Evolutionary conservation across 2,888 invertebrate species (phyloP).

Genomic region (Ichneumoninae sp.): DNA sequence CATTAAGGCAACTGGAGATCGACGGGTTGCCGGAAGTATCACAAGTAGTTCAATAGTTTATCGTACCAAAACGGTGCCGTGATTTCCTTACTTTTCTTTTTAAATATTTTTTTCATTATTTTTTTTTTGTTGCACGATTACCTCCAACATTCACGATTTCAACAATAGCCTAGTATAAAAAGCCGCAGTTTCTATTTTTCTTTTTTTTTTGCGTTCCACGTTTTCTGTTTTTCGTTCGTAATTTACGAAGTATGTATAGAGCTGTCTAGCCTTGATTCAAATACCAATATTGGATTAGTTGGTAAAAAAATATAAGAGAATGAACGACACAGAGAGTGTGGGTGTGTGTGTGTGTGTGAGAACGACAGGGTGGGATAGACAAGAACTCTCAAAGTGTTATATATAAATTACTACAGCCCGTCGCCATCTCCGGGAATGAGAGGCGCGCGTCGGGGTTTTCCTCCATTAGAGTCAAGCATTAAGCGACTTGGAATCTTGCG

Average conservation of each 20-base stretch:
- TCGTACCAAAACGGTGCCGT: constrained; percentile 55
- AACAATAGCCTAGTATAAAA: constrained; percentile 61
- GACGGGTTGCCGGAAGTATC: constrained; percentile 70
- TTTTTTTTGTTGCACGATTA: constrained; percentile 1
- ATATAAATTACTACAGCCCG: constrained; percentile 59
- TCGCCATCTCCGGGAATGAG: constrained; percentile 58
- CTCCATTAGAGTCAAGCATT: constrained; percentile 60
- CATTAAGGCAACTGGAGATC: constrained; percentile 80
- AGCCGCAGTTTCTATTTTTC: constrained; percentile 32
- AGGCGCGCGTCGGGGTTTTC: constrained; percentile 42
- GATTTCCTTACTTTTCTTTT: constrained; percentile 43
- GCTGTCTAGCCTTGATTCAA: constrained; percentile 47
- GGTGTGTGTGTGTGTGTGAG: background rate
- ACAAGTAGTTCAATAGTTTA: constrained; percentile 64
- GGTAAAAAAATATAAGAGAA: constrained; percentile 29
- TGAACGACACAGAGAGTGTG: constrained; percentile 36
- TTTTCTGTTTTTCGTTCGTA: constrained; percentile 36
- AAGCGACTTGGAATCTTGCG: constrained; percentile 60
- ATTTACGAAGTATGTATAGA: constrained; percentile 32
- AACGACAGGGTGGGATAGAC: constrained; percentile 31
- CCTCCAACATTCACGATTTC: constrained; percentile 44
- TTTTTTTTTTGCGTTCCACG: constrained; percentile 8
- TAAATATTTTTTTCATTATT: constrained; percentile 28
- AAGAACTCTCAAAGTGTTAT: constrained; percentile 59
- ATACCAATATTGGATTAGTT: constrained; percentile 60